Base-by-base conservation (phyloP, 1,140 invertebrate genomes). In the Zaprionus capensis region DNA sequence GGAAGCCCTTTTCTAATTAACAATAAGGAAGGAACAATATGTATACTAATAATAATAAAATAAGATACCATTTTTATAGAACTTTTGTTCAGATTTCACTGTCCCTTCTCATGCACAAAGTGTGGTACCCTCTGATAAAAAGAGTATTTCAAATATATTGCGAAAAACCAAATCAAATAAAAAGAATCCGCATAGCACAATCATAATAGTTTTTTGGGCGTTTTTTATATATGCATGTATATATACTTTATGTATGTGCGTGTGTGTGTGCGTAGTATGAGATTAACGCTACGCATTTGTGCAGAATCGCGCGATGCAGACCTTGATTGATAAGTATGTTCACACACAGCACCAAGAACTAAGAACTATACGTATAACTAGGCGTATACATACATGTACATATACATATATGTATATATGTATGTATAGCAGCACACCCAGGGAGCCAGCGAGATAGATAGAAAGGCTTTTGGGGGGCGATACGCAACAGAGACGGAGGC, bases 291-390 rank as follows among this genome's bases (percentile, higher is more conserved):
- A 62, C 57, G 44, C 66, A 53, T 76, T 77, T 82, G 72, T 84
- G 81, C 81, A 77, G 77, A 84, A 83, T 83, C 81, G 81, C 77
- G 73, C 77, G 81, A 83, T 83, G 71, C 72, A 69, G 81, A 84
- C 81, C 81, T 83, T 76, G 79, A 85, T 79, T 86, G 75, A 85
- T 85, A 85, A 86, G 71, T 62, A 73, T 72, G 57, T 58, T 51
- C 56, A 76, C 55, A 53, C 53, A 62, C 53, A 66, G 28, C 49
- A 7, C 22, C 62, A 38, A 36, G 26, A 67, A 36, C 55, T 53
- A 61, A 31, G 11, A 22, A 46, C 26, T 66, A 57, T 57, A 66
- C 22, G 22, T 41, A 66, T 24, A 17, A 17, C 36, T 56, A 28
- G 14, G 17, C 26, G 41, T 28, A 56, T 28, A 31, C 28, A 28